Conservation (phyloP, 2,797 vertebrate genomes). For the Acanthurus tractus region DNA sequence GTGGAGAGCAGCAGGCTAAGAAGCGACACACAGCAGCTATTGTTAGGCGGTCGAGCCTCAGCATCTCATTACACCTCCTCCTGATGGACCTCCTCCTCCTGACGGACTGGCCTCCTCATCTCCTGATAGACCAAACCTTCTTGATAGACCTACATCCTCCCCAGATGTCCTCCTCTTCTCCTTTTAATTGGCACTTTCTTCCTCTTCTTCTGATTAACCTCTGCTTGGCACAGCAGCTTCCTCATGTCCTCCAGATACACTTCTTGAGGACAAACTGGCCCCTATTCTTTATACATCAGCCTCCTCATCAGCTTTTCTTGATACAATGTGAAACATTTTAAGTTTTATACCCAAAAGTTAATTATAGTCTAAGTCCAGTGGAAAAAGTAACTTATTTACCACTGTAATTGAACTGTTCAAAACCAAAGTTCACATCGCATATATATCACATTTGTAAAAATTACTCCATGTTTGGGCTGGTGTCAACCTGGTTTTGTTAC, state of each 20-base stretch:
- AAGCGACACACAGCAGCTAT: conserved; percentile 92
- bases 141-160: not conserved
- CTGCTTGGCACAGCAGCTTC: not conserved
- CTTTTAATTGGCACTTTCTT: not conserved
- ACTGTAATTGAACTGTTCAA: not conserved
- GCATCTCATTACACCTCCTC: conserved; percentile 90
- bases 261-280: too few species aligned
- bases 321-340: not conserved
- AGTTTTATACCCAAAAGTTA: not conserved
- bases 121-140: not conserved
- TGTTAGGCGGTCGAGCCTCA: conserved; percentile 90
- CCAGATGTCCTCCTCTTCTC: not conserved
- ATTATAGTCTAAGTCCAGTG: not conserved
- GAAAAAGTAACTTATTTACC: too few species aligned
- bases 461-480: not conserved
- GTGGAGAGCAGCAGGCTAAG: conserved; percentile 96
- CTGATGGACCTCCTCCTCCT: conserved; percentile 34
- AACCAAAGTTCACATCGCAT: not conserved
- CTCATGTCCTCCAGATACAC: too few species aligned
- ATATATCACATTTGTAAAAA: too few species aligned
- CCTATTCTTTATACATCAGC: too few species aligned
- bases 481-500: not conserved
- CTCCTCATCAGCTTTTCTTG: too few species aligned
- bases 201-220: not conserved
- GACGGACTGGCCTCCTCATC: not conserved